Evolutionary conservation across 2,113 vertebrate genomes (phyloP).

Genomic region (Gallinago undulata): DNA sequence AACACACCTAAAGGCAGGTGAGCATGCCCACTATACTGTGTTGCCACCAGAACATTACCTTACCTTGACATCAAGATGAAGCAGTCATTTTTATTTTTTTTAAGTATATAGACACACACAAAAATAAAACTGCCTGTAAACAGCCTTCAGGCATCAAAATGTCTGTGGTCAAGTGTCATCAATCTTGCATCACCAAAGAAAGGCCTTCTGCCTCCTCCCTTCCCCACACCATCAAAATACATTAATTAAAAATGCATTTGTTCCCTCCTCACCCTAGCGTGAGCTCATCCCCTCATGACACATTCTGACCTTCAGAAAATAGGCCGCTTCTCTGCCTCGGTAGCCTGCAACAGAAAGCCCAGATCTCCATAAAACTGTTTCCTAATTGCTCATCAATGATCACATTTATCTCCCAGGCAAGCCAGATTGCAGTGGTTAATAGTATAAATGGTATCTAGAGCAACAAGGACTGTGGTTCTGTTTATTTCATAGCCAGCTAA

Average conservation of each 20-base stretch:
- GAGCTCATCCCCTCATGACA: background rate
- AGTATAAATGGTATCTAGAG: background rate
- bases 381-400: slow-evolving; percentile 12
- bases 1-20: background rate
- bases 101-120: background rate
- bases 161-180: slow-evolving; percentile 37
- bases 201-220: background rate
- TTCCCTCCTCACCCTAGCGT: background rate
- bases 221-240: background rate
- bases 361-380: background rate
- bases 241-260: background rate
- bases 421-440: background rate
- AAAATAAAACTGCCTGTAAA: background rate
- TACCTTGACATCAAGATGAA: background rate
- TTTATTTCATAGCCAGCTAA: background rate
- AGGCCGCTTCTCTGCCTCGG: background rate
- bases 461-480: background rate
- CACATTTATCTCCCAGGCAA: slow-evolving; percentile 28
- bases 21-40: background rate
- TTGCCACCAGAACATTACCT: background rate
- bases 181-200: slow-evolving; percentile 7
- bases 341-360: background rate
- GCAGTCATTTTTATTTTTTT: background rate
- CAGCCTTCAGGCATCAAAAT: background rate
- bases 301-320: background rate